Evolutionary conservation across 2,888 invertebrate species (phyloP).

Genomic region (Latheticus oryzae): DNA sequence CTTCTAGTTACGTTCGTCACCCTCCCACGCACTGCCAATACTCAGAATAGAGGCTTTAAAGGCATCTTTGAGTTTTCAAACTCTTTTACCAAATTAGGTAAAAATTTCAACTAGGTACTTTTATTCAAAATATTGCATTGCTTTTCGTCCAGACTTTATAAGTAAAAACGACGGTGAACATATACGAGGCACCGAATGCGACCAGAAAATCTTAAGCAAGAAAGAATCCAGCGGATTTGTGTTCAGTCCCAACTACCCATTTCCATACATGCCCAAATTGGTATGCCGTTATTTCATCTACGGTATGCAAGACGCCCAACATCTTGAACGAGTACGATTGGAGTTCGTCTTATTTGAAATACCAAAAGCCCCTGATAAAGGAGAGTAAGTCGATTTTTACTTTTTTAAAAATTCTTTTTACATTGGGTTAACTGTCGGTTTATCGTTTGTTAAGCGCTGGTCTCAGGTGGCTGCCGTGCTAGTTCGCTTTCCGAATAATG

Average conservation of each 20-base stretch:
- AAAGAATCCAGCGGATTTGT: slow-evolving; percentile 93
- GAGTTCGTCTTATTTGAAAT: slow-evolving; percentile 92
- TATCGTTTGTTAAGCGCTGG: slow-evolving; percentile 33
- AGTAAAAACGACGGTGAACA: slow-evolving; percentile 94
- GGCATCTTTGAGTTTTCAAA: slow-evolving; percentile 99
- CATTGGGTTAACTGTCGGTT: slow-evolving; percentile 26
- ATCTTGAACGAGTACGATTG: slow-evolving; percentile 92
- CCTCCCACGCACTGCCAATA: slow-evolving; percentile 89
- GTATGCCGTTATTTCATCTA: slow-evolving; percentile 98
- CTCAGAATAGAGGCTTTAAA: slow-evolving; percentile 98
- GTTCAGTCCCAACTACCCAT: slow-evolving; percentile 96
- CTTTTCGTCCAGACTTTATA: slow-evolving; percentile 82
- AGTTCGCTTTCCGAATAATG: slow-evolving; percentile 35
- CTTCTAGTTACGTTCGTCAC: slow-evolving; percentile 93
- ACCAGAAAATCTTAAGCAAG: slow-evolving; percentile 95
- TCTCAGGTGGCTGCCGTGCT: slow-evolving; percentile 26
- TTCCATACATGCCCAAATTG: slow-evolving; percentile 93
- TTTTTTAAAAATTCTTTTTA: slow-evolving; percentile 5
- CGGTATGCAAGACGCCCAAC: slow-evolving; percentile 96
- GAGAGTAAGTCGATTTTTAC: slow-evolving; percentile 77
- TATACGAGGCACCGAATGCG: slow-evolving; percentile 97
- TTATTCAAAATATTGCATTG: too few species aligned
- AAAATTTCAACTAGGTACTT: too few species aligned
- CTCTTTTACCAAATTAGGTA: slow-evolving; percentile 97
- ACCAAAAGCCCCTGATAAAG: slow-evolving; percentile 80